Percentiles rank a stretch among this genome's conserved stretches.
phyloP scores from a whole-genome alignment of 2,888 invertebrate genomes.

The Melinaea marsaeus region DNA sequence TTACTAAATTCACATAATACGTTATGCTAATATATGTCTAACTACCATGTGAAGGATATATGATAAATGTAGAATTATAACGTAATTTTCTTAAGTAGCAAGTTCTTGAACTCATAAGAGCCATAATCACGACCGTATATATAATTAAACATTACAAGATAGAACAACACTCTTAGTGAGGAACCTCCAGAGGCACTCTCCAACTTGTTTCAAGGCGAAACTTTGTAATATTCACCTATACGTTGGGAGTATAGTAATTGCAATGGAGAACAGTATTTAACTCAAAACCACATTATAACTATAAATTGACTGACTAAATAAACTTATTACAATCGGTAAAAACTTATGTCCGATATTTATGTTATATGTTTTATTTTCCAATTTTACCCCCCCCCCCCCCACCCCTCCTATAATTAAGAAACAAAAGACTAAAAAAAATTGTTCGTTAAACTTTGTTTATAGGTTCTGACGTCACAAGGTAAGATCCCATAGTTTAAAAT shows the following conservation, averaged over 20 bases:
- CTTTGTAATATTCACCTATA: conserved; percentile 21
- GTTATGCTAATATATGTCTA: too few species aligned
- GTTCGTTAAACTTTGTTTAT: background rate
- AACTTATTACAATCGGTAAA: too few species aligned
- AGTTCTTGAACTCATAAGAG: conserved; percentile 6
- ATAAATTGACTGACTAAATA: background rate
- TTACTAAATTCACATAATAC: too few species aligned
- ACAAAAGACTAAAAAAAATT: too few species aligned
- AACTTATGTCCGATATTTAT: background rate
- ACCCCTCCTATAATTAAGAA: too few species aligned
- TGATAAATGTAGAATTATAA: background rate
- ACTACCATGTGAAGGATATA: too few species aligned
- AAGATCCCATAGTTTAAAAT: background rate
- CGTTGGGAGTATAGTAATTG: conserved; percentile 15
- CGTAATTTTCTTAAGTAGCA: conserved; percentile 6
- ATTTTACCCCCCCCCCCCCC: too few species aligned
- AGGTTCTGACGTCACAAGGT: too few species aligned
- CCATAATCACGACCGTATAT: conserved; percentile 8
- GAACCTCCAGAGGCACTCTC: conserved; percentile 21
- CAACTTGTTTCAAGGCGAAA: conserved; percentile 17
- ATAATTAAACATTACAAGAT: conserved; percentile 19
- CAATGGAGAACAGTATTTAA: conserved; percentile 14
- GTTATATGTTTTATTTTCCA: background rate
- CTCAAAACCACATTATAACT: background rate
- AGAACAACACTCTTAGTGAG: conserved; percentile 15